These are phyloP conservation scores for Drosophila anomelani DNA, from an alignment of 2,888 invertebrate species.

Conservation along the genomic window DNA sequence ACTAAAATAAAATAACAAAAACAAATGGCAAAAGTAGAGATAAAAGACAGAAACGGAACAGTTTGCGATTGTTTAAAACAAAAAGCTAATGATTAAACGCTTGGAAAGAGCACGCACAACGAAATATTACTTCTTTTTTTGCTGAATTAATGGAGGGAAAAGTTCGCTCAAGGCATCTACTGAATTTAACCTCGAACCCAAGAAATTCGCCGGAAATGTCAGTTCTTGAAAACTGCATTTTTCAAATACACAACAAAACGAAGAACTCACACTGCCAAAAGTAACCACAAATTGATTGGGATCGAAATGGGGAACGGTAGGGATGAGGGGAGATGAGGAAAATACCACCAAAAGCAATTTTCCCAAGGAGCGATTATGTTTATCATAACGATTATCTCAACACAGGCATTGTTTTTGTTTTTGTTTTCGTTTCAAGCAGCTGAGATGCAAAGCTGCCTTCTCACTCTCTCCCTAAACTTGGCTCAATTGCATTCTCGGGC, in stretches of 20 bases:
- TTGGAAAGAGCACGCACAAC: conserved; percentile 21
- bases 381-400: conserved; percentile 67
- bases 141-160: conserved; percentile 13
- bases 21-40: conserved; percentile 6
- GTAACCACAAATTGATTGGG: conserved; percentile 34
- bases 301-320: neutral
- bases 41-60: conserved; percentile 36
- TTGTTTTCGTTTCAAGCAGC: conserved; percentile 73
- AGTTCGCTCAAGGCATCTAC: conserved; percentile 21
- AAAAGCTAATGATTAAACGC: conserved; percentile 49
- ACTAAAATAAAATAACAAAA: conserved; percentile 52
- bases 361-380: conserved; percentile 61
- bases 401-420: conserved; percentile 53
- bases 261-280: neutral
- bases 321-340: conserved; percentile 6
- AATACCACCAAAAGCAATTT: conserved; percentile 33
- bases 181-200: conserved; percentile 29
- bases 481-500: conserved; percentile 30
- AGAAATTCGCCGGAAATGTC: conserved; percentile 41
- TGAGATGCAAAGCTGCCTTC: conserved; percentile 36
- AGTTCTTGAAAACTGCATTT: conserved; percentile 42
- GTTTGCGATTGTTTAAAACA: conserved; percentile 64
- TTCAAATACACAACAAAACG: conserved; percentile 12
- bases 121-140: conserved; percentile 16
- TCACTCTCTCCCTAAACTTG: conserved; percentile 17